Conservation (phyloP, 2,888 invertebrate genomes). For the Syrista parreyssii region DNA sequence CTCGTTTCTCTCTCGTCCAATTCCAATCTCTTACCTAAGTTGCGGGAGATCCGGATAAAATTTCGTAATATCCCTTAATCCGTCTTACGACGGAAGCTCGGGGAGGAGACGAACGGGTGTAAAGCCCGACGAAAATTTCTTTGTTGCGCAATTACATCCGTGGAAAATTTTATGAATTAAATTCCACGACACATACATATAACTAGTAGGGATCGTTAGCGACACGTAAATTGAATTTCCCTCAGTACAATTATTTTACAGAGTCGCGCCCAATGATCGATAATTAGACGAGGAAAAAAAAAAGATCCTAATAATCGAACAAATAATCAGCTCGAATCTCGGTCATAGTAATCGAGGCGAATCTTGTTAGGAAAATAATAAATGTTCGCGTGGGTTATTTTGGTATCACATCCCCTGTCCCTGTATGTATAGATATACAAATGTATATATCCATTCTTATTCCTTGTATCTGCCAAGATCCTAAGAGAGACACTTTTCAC, state of each 20-base stretch:
- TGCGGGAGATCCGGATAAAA: not conserved
- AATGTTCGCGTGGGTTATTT: not conserved
- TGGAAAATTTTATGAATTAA: not conserved
- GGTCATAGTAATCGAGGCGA: not conserved
- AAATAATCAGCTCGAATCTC: not conserved
- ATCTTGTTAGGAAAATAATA: not conserved
- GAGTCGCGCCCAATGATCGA: not conserved
- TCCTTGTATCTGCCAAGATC: not conserved
- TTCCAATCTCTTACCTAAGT: not conserved
- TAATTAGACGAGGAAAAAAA: not conserved
- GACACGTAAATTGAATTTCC: not conserved
- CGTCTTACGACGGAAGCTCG: not conserved
- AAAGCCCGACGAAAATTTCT: too few relatives aligned
- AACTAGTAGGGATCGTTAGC: not conserved
- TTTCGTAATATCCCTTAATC: not conserved
- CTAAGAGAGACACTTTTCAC: not conserved
- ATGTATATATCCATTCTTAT: not conserved
- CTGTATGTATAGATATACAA: not conserved
- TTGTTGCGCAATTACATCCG: not conserved
- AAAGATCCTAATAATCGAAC: not conserved
- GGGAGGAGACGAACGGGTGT: too few relatives aligned
- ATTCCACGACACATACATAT: not conserved
- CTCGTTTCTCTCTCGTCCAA: not conserved
- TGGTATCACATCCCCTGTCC: not conserved
- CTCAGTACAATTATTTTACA: not conserved